A percentile compares a stretch with the other conserved stretches of the same genome.
These are phyloP conservation scores for Pogonognathellus flavescens DNA, from an alignment of 1,140 invertebrate species.

Conservation along the genomic window DNA sequence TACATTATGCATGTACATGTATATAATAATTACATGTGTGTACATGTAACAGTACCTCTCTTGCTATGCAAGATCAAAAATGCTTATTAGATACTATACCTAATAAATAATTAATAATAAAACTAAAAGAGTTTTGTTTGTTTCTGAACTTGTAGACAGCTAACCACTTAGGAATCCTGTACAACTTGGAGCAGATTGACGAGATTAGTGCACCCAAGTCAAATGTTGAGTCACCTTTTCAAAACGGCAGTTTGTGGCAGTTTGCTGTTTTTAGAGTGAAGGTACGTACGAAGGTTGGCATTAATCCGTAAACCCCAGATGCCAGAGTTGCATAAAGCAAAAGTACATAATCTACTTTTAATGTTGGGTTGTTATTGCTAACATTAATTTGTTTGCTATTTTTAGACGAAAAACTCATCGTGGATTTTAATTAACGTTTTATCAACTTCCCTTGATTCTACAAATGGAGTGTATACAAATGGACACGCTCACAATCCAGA, in stretches of 20 bases:
- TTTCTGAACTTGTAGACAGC: constrained; percentile 41
- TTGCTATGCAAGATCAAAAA: not conserved
- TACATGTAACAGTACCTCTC: no score
- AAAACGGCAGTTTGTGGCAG: constrained; percentile 67
- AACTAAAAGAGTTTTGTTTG: not conserved
- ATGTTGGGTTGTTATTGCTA: not conserved
- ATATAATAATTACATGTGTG: no score
- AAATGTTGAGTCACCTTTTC: constrained; percentile 58
- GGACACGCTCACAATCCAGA: constrained; percentile 53
- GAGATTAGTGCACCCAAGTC: constrained; percentile 48
- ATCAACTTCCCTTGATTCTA: constrained; percentile 55
- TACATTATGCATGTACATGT: not conserved
- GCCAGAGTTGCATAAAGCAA: no score
- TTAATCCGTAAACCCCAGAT: not conserved
- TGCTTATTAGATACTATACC: not conserved
- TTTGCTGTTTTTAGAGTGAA: constrained; percentile 64
- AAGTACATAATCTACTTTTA: not conserved
- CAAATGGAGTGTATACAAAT: constrained; percentile 53
- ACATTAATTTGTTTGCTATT: not conserved
- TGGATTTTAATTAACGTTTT: constrained; percentile 64
- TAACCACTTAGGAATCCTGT: constrained; percentile 60
- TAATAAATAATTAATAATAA: no score
- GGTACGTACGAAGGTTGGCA: constrained; percentile 54
- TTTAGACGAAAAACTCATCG: constrained; percentile 53
- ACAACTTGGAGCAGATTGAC: constrained; percentile 61